phyloP scores from a whole-genome alignment of 2,113 vertebrate species.

The Nestor notabilis region DNA sequence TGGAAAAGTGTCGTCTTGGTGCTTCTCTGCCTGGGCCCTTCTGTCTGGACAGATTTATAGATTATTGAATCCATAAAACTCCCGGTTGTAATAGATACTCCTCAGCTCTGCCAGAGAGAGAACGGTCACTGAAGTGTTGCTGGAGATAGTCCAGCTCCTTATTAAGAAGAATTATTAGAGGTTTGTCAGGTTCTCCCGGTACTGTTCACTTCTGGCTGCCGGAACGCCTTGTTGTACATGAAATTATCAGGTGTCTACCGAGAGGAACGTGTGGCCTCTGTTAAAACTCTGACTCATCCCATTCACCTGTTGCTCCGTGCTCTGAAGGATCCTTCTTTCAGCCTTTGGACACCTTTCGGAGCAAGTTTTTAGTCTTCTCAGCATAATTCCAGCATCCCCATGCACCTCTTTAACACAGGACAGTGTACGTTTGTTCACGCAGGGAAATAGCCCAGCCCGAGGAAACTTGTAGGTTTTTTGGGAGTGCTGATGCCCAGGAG shows the following conservation, averaged over 20 bases:
- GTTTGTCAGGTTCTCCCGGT: not conserved
- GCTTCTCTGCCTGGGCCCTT: not conserved
- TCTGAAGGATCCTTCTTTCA: not conserved
- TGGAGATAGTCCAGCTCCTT: not conserved
- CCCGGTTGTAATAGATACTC: not conserved
- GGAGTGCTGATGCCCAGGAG: not conserved
- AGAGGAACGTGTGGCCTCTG: not conserved
- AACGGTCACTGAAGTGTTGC: not conserved
- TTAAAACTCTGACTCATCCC: not conserved
- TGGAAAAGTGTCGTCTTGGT: not conserved
- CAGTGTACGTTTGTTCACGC: not conserved
- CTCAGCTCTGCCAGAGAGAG: not conserved
- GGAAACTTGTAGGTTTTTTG: not conserved
- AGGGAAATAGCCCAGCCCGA: not conserved
- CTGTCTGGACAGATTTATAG: not conserved
- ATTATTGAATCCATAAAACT: not conserved
- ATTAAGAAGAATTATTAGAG: slow-evolving; percentile 37
- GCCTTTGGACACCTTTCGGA: not conserved
- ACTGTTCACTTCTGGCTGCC: not conserved
- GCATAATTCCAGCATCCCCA: not conserved
- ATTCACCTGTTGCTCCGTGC: not conserved
- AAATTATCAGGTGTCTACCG: not conserved
- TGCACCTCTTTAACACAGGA: not conserved
- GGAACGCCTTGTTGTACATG: not conserved
- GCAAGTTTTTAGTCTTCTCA: not conserved